These are phyloP conservation scores for Pseudolycoriella hygida DNA, from an alignment of 2,888 invertebrate species.

Conservation along the genomic window DNA sequence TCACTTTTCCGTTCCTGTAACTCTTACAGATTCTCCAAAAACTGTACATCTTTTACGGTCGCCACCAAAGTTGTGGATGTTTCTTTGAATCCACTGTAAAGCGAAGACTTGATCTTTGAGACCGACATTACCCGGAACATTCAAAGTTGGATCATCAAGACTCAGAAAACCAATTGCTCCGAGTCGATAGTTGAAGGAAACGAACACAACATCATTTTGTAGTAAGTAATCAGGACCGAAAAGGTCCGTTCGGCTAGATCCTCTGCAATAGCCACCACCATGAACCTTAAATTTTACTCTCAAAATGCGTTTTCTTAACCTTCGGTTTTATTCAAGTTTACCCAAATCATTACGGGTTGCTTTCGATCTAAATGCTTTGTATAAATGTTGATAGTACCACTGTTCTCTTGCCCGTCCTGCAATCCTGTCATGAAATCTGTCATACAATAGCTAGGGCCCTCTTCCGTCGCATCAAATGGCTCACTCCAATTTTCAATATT, in stretches of 20 bases:
- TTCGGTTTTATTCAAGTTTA: too few relatives aligned
- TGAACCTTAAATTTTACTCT: neutral
- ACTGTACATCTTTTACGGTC: neutral
- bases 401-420: too few relatives aligned
- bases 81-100: neutral
- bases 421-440: too few relatives aligned
- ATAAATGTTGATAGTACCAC: too few relatives aligned
- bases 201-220: neutral
- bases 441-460: too few relatives aligned
- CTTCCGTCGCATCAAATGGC: too few relatives aligned
- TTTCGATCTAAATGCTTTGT: too few relatives aligned
- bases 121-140: neutral
- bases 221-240: neutral
- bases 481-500: too few relatives aligned
- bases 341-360: too few relatives aligned
- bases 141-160: neutral
- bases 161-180: neutral
- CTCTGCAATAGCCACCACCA: neutral
- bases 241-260: neutral
- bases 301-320: too few relatives aligned
- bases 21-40: neutral
- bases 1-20: too few relatives aligned
- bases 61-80: neutral
- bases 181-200: neutral
- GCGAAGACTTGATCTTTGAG: neutral